Conservation (phyloP, 1,140 invertebrate genomes). For the Drosophila neocordata region DNA sequence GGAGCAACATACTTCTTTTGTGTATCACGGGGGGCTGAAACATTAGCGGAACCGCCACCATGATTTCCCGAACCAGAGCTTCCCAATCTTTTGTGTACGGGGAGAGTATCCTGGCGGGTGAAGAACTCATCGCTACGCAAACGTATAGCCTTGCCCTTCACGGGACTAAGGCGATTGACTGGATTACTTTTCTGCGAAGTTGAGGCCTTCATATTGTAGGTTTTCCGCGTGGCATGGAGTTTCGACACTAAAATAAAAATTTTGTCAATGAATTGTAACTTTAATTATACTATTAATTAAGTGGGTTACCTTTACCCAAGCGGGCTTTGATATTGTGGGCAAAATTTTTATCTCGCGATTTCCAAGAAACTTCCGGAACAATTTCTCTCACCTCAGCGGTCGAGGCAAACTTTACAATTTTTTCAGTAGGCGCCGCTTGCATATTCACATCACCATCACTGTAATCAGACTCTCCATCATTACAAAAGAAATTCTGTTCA, state of each 20-base stretch:
- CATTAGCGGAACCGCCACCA: slow-evolving; percentile 1
- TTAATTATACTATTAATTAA: not conserved
- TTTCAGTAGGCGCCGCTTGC: slow-evolving; percentile 43
- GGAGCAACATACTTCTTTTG: slow-evolving; percentile 21
- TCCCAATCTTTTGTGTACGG: slow-evolving; percentile 71
- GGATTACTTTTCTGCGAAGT: slow-evolving; percentile 42
- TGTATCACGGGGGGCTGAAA: slow-evolving; percentile 24
- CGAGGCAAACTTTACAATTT: slow-evolving; percentile 79
- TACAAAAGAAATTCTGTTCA: slow-evolving; percentile 21
- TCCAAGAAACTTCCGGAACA: slow-evolving; percentile 50
- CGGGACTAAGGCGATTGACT: slow-evolving; percentile 47
- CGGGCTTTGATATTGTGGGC: slow-evolving; percentile 68
- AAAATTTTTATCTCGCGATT: slow-evolving; percentile 50
- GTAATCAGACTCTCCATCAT: slow-evolving; percentile 28
- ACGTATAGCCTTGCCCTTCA: slow-evolving; percentile 66
- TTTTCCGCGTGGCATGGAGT: slow-evolving; percentile 70
- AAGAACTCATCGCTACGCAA: slow-evolving; percentile 78
- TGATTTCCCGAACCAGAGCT: slow-evolving; percentile 7
- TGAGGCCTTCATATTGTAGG: slow-evolving; percentile 72
- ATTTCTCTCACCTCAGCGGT: slow-evolving; percentile 81
- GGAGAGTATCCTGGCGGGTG: slow-evolving; percentile 55
- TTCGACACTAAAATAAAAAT: slow-evolving; percentile 51
- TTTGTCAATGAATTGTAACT: not conserved
- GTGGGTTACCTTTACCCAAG: slow-evolving; percentile 60
- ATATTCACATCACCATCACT: slow-evolving; percentile 46